Percentiles rank a stretch among this genome's conserved stretches.
Conservation (phyloP, 2,888 invertebrate species). For the Ennomos quercinarius region DNA sequence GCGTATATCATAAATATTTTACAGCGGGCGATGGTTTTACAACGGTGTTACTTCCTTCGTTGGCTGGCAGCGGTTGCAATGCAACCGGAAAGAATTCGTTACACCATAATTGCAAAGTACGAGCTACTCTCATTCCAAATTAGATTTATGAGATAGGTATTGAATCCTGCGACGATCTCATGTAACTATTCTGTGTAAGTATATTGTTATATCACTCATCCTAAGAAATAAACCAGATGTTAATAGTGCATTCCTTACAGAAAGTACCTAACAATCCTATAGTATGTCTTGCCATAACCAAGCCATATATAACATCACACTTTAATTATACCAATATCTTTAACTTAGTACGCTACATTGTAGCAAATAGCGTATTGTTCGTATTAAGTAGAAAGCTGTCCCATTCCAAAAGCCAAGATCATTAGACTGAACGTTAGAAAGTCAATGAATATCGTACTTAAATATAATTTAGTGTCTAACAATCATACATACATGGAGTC, state of each 20-base stretch:
- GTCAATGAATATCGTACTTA: slow-evolving; percentile 20
- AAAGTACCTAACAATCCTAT: too few species aligned
- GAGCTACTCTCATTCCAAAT: slow-evolving; percentile 26
- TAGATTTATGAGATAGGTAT: slow-evolving; percentile 24
- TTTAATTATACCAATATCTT: too few species aligned
- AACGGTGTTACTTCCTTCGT: slow-evolving; percentile 62
- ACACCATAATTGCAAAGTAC: slow-evolving; percentile 44
- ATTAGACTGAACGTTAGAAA: slow-evolving; percentile 17
- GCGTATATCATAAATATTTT: slow-evolving; percentile 66
- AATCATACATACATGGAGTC: slow-evolving; percentile 10
- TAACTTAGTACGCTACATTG: not conserved
- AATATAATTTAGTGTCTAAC: slow-evolving; percentile 15
- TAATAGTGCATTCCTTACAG: too few species aligned
- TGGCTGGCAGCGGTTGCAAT: slow-evolving; percentile 48
- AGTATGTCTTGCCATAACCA: too few species aligned
- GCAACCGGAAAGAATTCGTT: slow-evolving; percentile 69
- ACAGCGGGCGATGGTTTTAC: slow-evolving; percentile 63
- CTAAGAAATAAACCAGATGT: too few species aligned
- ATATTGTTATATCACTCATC: too few species aligned
- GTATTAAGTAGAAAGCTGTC: slow-evolving; percentile 16
- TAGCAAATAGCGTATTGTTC: slow-evolving; percentile 13
- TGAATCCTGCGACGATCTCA: not conserved
- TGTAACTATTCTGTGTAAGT: not conserved
- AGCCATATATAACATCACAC: too few species aligned
- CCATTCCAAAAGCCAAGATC: slow-evolving; percentile 13